Conservation (phyloP, 1,140 invertebrate species). For the Cherax quadricarinatus region DNA sequence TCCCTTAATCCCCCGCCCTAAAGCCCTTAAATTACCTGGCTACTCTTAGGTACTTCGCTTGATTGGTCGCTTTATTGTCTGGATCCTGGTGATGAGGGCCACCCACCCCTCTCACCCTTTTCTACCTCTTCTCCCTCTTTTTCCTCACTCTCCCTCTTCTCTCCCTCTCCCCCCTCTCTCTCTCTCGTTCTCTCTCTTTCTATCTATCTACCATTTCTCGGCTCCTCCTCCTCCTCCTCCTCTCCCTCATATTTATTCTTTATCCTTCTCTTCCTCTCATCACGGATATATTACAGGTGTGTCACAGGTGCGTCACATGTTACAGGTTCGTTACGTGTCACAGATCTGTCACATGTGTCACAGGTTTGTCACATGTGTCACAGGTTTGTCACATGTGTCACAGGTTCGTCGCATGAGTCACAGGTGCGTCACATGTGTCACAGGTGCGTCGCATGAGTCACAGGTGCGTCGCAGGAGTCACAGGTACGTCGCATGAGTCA, state of each 20-base stretch:
- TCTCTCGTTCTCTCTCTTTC: not conserved
- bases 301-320: too few species aligned
- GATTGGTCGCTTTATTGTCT: constrained; percentile 59
- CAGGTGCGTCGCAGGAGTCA: too few species aligned
- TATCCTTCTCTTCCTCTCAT: not conserved
- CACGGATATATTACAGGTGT: not conserved
- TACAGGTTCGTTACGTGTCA: too few species aligned
- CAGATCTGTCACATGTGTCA: too few species aligned
- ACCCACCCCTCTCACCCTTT: not conserved
- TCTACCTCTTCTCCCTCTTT: not conserved
- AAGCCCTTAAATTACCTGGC: constrained; percentile 53
- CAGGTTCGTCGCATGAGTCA: too few species aligned
- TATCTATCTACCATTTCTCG: not conserved
- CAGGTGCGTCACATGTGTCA: too few species aligned
- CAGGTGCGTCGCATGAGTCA: too few species aligned
- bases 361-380: too few species aligned
- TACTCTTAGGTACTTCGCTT: constrained; percentile 53
- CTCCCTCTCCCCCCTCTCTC: not conserved
- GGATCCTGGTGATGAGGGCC: not conserved
- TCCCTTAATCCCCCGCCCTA: constrained; percentile 30
- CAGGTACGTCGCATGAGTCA: too few species aligned
- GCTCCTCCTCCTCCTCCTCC: not conserved
- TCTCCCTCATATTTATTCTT: not conserved
- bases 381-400: too few species aligned
- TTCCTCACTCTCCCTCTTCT: not conserved